These are phyloP conservation scores for Trichacis sp. DNA, from an alignment of 2,888 invertebrate genomes.

Conservation along the genomic window DNA sequence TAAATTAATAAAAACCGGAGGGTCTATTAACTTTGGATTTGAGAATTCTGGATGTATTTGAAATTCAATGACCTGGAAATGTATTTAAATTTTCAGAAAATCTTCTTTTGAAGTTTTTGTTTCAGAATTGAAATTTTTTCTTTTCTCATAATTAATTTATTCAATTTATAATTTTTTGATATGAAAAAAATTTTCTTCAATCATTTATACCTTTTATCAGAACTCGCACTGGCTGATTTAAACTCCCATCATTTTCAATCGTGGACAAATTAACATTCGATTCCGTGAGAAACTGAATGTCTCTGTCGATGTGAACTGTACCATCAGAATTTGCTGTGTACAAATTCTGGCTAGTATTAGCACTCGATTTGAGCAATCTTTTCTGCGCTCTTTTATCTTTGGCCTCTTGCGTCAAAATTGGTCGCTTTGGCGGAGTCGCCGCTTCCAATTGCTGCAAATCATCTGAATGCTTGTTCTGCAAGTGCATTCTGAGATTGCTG, in stretches of 20 bases:
- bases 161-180: no score
- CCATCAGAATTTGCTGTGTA: constrained; percentile 67
- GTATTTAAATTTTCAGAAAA: no score
- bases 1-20: no score
- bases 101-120: no score
- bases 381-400: constrained; percentile 63
- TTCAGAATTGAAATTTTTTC: no score
- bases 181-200: not conserved
- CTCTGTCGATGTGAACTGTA: constrained; percentile 66
- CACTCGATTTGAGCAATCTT: constrained; percentile 57
- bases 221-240: constrained; percentile 55
- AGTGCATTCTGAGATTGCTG: constrained; percentile 70
- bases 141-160: no score
- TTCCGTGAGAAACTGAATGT: constrained; percentile 68
- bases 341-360: constrained; percentile 58
- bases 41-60: no score
- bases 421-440: constrained; percentile 59
- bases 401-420: constrained; percentile 55
- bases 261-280: constrained; percentile 60
- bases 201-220: constrained; percentile 53
- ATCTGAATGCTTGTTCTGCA: constrained; percentile 69
- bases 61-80: no score
- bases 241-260: constrained; percentile 61
- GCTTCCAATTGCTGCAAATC: constrained; percentile 65
- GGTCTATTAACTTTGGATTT: no score